Base-by-base conservation (phyloP, 1,140 invertebrate species). In the Drosophila funebris region DNA sequence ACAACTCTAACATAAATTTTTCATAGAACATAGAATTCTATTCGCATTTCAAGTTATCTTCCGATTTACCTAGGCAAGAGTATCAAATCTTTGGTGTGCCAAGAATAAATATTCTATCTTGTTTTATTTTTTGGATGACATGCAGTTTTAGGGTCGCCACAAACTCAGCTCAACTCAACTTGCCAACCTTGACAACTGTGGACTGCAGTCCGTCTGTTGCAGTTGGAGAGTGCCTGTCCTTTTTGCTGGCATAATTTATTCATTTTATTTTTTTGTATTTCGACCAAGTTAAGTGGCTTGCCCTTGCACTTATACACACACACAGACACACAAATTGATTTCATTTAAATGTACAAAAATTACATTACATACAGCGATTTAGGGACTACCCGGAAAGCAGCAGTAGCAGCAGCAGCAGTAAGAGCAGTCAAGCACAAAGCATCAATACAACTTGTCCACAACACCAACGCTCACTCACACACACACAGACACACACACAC, bases 61-160 rank as follows among this genome's bases (percentile, higher is more conserved):
- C n/a, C n/a, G n/a, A n/a, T n/a, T n/a, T n/a, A 29, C 27, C 27
- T 31, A 9, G 9, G 4, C 9, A 33, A 33, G 9, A 9, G 9
- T 33, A 11, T 33, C 1, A 3, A 33, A 3, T 33, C 1, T 9
- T 33, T 11, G 9, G 31, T 2, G 31, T 33, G 31, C 31, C 72
- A 57, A 46, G 9, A 9, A 16, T 14, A 9, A 41, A 78, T 24
- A 9, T 9, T 11, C 9, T 79, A 54, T 41, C 57, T 63, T 33
- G 63, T 43, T 43, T 61, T 18, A 13, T 24, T 31, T 37, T 9
- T 52, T 50, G 73, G 68, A 84, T 84, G 81, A 84, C 63, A 73
- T 81, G 81, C 81, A 80, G 8, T 84, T 84, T 84, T 84, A 81
- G 81, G 77, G 77, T 75, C 80, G 78, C 71, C 60, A 69, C 50